Evolutionary conservation across 2,797 vertebrate species (phyloP).

Genomic region (Gambelia wislizenii): DNA sequence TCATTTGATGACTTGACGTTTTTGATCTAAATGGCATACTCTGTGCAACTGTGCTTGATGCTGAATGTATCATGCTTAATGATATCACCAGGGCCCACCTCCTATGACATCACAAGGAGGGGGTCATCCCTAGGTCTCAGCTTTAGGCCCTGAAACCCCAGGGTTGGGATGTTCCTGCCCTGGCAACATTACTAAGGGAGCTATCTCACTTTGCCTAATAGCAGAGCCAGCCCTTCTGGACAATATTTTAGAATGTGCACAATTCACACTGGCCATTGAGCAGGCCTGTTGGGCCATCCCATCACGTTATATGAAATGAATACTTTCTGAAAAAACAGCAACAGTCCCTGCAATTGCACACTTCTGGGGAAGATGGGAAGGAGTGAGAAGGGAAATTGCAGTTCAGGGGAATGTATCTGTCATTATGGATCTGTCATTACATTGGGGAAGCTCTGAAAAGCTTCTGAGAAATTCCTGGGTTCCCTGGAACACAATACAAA

Average conservation of each 20-base stretch:
- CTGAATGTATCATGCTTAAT: too few species aligned
- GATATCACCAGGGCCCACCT: too few species aligned
- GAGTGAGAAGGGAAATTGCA: not conserved
- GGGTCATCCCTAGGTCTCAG: too few species aligned
- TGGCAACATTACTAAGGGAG: not conserved
- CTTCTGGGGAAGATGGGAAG: not conserved
- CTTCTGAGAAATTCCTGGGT: not conserved
- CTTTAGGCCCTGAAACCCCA: too few species aligned
- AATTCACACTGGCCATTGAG: not conserved
- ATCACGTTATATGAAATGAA: not conserved
- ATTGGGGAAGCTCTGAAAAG: not conserved
- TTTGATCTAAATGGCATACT: too few species aligned
- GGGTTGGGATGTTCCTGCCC: too few species aligned
- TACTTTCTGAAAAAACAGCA: not conserved
- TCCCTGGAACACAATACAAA: not conserved
- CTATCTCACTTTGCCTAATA: not conserved
- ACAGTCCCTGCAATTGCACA: not conserved
- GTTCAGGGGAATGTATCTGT: not conserved
- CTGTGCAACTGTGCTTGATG: too few species aligned
- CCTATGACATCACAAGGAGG: too few species aligned
- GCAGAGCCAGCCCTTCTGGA: not conserved
- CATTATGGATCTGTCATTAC: not conserved
- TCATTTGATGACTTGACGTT: too few species aligned
- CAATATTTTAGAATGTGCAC: not conserved
- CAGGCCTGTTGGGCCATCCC: not conserved